These are phyloP conservation scores for Zingel zingel DNA, from an alignment of 2,113 vertebrate species.

Conservation along the genomic window DNA sequence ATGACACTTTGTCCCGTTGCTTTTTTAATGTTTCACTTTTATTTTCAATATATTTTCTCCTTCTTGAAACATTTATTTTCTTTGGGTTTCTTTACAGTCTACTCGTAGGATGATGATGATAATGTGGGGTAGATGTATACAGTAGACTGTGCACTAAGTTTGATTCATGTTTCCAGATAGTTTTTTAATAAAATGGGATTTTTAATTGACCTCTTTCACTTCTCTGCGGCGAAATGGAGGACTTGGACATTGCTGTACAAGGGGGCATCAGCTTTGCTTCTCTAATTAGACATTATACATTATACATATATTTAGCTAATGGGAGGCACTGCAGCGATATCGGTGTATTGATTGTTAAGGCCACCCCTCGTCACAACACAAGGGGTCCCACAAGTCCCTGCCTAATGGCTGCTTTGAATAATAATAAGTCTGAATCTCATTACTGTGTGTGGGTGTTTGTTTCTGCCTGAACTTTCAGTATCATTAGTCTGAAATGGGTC, in stretches of 20 bases:
- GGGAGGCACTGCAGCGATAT: conserved; percentile 34
- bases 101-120: neutral
- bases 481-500: conserved; percentile 37
- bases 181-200: conserved; percentile 2
- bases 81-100: neutral
- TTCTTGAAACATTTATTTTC: neutral
- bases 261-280: conserved; percentile 31
- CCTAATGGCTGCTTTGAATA: conserved; percentile 71
- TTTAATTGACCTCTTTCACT: conserved; percentile 18
- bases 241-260: neutral
- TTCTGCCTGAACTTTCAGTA: conserved; percentile 1
- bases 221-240: conserved; percentile 7
- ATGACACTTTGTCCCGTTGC: neutral
- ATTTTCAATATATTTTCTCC: neutral
- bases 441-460: conserved; percentile 31
- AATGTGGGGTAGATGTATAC: neutral
- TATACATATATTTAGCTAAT: conserved; percentile 70
- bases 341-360: conserved; percentile 64
- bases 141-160: neutral
- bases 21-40: neutral
- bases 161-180: conserved; percentile 12
- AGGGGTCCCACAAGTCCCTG: conserved; percentile 55
- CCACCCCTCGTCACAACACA: conserved; percentile 49
- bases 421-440: conserved; percentile 64
- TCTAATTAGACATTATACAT: conserved; percentile 55